phyloP scores from a whole-genome alignment of 2,888 invertebrate species.

The Melanargia galathea region DNA sequence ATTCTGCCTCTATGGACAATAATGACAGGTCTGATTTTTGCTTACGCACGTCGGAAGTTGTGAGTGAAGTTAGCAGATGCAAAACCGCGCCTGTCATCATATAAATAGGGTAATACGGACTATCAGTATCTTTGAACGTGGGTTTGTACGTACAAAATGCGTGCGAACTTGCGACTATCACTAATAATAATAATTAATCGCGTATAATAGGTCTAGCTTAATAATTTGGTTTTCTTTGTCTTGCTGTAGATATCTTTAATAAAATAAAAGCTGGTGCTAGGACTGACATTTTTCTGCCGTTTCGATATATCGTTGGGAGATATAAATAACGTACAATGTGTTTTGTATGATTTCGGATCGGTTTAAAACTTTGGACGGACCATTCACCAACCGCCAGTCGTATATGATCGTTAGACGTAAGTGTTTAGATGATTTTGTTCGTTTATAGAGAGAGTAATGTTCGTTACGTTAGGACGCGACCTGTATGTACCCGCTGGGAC shows the following conservation, averaged over 20 bases:
- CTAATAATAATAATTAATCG: not conserved
- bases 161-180: not conserved
- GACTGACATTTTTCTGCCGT: too few species aligned
- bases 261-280: not conserved
- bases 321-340: not conserved
- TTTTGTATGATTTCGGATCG: not conserved
- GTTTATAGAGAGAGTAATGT: slow-evolving; percentile 52
- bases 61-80: too few species aligned
- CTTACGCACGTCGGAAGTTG: too few species aligned
- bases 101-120: too few species aligned
- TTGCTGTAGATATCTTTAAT: not conserved
- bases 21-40: too few species aligned
- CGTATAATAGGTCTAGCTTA: not conserved
- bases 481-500: slow-evolving; percentile 63
- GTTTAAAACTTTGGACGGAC: not conserved
- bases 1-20: too few species aligned
- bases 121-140: not conserved
- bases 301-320: not conserved
- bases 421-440: slow-evolving; percentile 61
- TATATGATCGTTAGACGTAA: slow-evolving; percentile 58
- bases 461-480: slow-evolving; percentile 51
- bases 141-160: not conserved
- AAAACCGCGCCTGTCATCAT: too few species aligned
- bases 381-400: not conserved
- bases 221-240: not conserved